These are phyloP conservation scores for Spatulosminthurus flaviceps DNA, from an alignment of 2,888 invertebrate genomes.

Conservation along the genomic window DNA sequence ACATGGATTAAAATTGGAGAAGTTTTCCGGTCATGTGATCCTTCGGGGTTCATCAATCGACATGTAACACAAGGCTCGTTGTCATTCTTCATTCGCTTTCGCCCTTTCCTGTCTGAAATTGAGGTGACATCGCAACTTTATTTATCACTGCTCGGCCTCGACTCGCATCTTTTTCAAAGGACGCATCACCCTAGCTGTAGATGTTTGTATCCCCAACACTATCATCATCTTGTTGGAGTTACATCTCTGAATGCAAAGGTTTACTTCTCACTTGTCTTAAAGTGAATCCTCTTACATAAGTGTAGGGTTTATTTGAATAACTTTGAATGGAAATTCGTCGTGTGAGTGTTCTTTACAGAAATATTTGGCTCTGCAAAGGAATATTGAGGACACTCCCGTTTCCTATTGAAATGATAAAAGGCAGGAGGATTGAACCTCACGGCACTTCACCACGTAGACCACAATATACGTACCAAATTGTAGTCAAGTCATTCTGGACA, in stretches of 20 bases:
- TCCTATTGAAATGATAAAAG: too few species aligned
- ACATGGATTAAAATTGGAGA: constrained; percentile 2
- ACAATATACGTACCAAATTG: neutral
- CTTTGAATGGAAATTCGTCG: neutral
- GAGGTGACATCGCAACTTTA: constrained; percentile 2
- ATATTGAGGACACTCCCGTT: neutral
- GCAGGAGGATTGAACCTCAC: too few species aligned
- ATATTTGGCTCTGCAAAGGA: neutral
- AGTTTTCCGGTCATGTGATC: neutral
- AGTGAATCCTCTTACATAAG: neutral
- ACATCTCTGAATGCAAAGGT: neutral
- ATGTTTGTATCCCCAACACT: neutral
- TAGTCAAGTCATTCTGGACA: neutral
- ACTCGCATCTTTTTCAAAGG: neutral
- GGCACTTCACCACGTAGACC: neutral
- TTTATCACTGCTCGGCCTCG: neutral
- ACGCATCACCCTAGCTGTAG: neutral
- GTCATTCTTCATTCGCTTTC: constrained; percentile 5
- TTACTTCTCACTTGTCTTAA: neutral
- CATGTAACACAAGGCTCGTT: neutral
- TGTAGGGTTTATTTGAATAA: neutral
- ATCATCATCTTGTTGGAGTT: neutral
- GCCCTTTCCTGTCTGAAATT: neutral
- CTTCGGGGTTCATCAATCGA: neutral
- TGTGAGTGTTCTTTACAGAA: constrained; percentile 5